These are phyloP conservation scores for Rapana venosa DNA, from an alignment of 2,888 invertebrate species.

Conservation along the genomic window DNA sequence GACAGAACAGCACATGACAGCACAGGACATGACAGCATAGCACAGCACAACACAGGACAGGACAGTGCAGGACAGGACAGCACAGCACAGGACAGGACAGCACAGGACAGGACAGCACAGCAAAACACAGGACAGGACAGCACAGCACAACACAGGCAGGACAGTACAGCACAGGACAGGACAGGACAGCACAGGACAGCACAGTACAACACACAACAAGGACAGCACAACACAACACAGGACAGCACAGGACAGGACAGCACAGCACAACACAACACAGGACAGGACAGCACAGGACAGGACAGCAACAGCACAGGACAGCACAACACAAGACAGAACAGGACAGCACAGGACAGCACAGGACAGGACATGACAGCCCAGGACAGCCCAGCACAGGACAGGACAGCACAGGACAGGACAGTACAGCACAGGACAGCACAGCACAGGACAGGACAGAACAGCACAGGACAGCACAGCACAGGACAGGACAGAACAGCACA, in stretches of 20 bases:
- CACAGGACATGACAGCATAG: not conserved
- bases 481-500: constrained; percentile 1
- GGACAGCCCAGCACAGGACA: not conserved
- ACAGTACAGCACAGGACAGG: not conserved
- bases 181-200: not conserved
- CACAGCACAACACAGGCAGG: not conserved
- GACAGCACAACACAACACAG: not conserved
- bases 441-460: not conserved
- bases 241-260: not conserved
- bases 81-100: constrained; percentile 7
- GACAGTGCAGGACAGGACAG: not conserved
- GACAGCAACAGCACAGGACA: not conserved
- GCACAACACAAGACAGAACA: not conserved
- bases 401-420: not conserved
- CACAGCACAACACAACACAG: not conserved
- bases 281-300: not conserved
- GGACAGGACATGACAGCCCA: no score
- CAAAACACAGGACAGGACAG: not conserved
- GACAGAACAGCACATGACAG: not conserved
- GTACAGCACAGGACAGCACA: not conserved
- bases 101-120: constrained; percentile 1
- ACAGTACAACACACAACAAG: not conserved
- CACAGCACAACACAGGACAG: not conserved
- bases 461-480: not conserved
- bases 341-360: not conserved